Evolutionary conservation across 1,140 invertebrate genomes (phyloP).

Genomic region (Streblospio benedicti): DNA sequence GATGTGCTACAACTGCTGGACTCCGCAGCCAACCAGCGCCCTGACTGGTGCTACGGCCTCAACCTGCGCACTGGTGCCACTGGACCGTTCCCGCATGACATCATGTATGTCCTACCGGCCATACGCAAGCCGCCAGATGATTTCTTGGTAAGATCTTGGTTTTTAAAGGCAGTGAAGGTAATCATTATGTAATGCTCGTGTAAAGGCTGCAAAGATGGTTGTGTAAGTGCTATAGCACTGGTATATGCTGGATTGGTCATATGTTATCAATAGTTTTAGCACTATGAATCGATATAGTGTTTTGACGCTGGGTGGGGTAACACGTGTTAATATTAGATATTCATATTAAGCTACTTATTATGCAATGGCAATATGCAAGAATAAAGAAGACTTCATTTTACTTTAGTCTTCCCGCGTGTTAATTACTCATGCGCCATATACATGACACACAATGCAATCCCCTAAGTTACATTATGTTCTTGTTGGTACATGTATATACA

Average conservation of each 20-base stretch:
- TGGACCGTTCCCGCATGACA: slow-evolving; percentile 24
- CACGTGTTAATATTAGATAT: not conserved
- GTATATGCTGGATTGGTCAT: not conserved
- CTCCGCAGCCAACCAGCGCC: slow-evolving; percentile 18
- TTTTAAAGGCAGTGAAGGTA: not conserved
- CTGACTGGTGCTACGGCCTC: slow-evolving; percentile 21
- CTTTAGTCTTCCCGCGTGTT: too few relatives aligned
- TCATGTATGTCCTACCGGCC: slow-evolving; percentile 26
- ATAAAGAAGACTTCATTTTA: too few relatives aligned
- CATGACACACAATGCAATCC: too few relatives aligned
- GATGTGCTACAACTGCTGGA: slow-evolving; percentile 23
- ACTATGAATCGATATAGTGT: not conserved
- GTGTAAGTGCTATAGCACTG: not conserved
- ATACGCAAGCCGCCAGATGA: slow-evolving; percentile 21
- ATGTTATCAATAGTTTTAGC: not conserved
- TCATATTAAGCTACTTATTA: too few relatives aligned
- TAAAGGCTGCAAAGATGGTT: not conserved
- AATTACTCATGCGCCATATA: too few relatives aligned
- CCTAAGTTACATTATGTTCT: too few relatives aligned
- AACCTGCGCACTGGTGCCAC: slow-evolving; percentile 21
- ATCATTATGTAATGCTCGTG: not conserved
- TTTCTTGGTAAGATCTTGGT: slow-evolving; percentile 24
- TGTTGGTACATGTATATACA: too few relatives aligned
- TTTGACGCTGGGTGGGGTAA: not conserved
- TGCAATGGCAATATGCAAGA: too few relatives aligned